Evolutionary conservation across 2,797 vertebrate species (phyloP).

Genomic region (Chaetodon trifasciatus): DNA sequence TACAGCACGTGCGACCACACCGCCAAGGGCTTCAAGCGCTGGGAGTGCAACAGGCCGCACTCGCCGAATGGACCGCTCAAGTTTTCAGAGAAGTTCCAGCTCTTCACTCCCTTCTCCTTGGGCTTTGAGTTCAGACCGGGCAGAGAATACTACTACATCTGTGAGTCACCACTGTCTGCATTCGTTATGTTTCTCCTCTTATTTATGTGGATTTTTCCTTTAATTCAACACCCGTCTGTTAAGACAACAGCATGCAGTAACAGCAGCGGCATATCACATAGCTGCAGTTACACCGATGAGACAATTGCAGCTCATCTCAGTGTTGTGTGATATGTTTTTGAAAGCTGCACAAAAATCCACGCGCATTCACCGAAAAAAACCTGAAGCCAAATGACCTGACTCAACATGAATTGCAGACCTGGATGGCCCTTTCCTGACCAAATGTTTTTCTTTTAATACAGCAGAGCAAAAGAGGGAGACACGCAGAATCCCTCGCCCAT

Average conservation of each 20-base stretch:
- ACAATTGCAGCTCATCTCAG: neutral
- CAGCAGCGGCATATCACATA: neutral
- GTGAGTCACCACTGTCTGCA: constrained; percentile 87
- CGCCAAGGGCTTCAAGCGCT: constrained; percentile 98
- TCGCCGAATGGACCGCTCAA: constrained; percentile 96
- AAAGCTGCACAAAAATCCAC: constrained; percentile 2
- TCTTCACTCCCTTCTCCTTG: constrained; percentile 98
- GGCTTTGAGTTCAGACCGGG: constrained; percentile 98
- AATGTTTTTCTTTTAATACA: constrained; percentile 30
- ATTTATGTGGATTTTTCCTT: neutral
- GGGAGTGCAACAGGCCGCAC: constrained; percentile 98
- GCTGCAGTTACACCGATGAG: neutral
- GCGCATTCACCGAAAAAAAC: constrained; percentile 1
- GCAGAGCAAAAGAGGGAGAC: neutral
- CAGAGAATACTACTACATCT: constrained; percentile 99
- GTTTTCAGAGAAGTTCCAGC: constrained; percentile 99
- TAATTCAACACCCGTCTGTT: neutral
- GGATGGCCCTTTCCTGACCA: constrained; percentile 21
- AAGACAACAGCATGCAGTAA: neutral
- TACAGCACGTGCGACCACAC: constrained; percentile 98
- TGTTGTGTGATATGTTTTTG: neutral
- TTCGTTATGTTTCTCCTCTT: neutral
- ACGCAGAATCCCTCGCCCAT: constrained; percentile 20
- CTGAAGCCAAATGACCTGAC: neutral
- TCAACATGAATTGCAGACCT: constrained; percentile 27